These are phyloP conservation scores for Rhabdomys dilectus DNA, from an alignment of 2,113 vertebrate species.

Conservation along the genomic window DNA sequence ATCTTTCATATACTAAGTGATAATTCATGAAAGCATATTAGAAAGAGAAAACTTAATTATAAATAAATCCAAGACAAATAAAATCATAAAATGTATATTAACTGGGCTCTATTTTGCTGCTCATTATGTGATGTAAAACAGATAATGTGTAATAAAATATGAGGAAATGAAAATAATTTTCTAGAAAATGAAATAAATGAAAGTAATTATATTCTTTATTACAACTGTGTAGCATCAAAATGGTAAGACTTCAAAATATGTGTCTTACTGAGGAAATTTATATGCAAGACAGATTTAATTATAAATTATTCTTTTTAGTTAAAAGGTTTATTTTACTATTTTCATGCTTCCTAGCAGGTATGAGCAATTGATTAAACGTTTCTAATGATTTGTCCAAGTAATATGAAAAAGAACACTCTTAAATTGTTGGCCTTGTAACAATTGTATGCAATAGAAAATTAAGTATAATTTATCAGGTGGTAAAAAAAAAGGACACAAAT, in stretches of 20 bases:
- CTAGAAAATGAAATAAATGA: constrained; percentile 18
- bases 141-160: not conserved
- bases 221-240: not conserved
- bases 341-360: not conserved
- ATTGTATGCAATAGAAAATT: not conserved
- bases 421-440: not conserved
- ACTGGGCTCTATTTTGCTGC: not conserved
- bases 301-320: not conserved
- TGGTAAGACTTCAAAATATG: not conserved
- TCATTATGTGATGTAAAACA: not conserved
- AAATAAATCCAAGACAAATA: not conserved
- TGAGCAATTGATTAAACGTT: not conserved
- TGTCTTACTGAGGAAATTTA: not conserved
- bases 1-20: not conserved
- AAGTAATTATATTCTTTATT: not conserved
- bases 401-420: not conserved
- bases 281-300: not conserved
- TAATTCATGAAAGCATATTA: not conserved
- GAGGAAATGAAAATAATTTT: constrained; percentile 25
- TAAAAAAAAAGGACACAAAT: not conserved
- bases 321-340: not conserved
- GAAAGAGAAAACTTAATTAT: constrained; percentile 10
- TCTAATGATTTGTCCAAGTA: not conserved
- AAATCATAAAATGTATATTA: not conserved
- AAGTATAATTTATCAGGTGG: not conserved